A percentile compares a stretch with the other conserved stretches of the same genome.
phyloP scores from a whole-genome alignment of 37 sponge, comb jelly and placozoan genomes.

The Halichondria panicea region DNA sequence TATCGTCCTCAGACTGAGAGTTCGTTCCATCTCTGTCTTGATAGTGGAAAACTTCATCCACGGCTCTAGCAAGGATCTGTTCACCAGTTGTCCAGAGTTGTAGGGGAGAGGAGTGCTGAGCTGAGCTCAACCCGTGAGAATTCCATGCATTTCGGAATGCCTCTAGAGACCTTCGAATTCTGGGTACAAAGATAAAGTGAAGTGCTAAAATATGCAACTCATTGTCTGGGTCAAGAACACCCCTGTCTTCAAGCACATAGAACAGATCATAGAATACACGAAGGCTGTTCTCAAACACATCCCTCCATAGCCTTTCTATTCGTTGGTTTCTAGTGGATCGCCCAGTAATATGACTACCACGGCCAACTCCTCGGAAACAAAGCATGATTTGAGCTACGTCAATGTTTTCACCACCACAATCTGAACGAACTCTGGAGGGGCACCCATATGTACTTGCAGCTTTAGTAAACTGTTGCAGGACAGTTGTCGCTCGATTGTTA shows the following conservation, averaged over 20 bases:
- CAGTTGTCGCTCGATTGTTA: constrained; percentile 50
- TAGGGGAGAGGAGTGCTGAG: constrained; percentile 6
- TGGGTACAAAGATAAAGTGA: constrained; percentile 38
- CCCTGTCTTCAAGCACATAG: constrained; percentile 14
- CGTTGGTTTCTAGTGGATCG: constrained; percentile 50
- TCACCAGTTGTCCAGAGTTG: constrained; percentile 51
- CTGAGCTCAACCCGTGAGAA: constrained; percentile 22
- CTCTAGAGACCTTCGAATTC: constrained; percentile 15
- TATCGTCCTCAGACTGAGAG: no score
- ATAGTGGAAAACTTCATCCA: no score
- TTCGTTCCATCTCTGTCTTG: no score
- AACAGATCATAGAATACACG: constrained; percentile 12
- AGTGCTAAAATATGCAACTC: constrained; percentile 7
- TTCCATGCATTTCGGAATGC: constrained; percentile 15
- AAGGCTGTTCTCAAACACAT: constrained; percentile 20
- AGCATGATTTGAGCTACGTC: constrained; percentile 50
- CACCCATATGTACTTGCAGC: constrained; percentile 21
- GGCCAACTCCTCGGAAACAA: constrained; percentile 22
- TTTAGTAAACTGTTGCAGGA: constrained; percentile 31
- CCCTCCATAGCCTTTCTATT: constrained; percentile 59
- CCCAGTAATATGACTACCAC: constrained; percentile 51
- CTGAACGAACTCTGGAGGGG: constrained; percentile 61
- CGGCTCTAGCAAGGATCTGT: no score
- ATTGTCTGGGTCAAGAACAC: constrained; percentile 5
- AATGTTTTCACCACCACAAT: constrained; percentile 62